Base-by-base conservation (phyloP, 2,797 vertebrate species). In the Hydrocynus forskahlii region DNA sequence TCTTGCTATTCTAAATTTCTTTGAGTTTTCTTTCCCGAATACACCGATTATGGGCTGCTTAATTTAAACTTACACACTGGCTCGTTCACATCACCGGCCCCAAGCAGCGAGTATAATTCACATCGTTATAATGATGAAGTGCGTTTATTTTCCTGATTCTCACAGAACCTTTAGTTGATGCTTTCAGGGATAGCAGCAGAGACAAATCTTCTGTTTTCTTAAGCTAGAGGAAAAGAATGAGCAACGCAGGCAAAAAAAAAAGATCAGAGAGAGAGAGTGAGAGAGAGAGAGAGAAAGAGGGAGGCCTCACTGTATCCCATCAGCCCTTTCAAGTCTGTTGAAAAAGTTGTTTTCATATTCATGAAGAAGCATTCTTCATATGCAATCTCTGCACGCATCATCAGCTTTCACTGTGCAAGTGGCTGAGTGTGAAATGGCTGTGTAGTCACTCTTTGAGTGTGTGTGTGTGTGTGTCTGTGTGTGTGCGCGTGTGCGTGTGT, bases 221-320 rank as follows among this genome's bases (percentile, higher is more conserved):
- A 90, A 92, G 88, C 88, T 82, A 85, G 89, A 92, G 92, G 40
- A 90, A 89, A 90, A 92, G 90, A 89, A 92, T 87, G 86, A 88
- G 87, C 85, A 84, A 82, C 81, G 89, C 87, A 86, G 92, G 90
- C 89, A 91, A 90, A 86, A 88, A 91, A 91, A 43, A 59, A 88
- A 89, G 91, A 92, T 90, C 89, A 91, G 91, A 86, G 90, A 89
- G 89, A 80, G 62, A 73, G 45, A 91, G 88, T 87, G 90, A 89
- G 89, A 75, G 57, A 62, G 89, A 90, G 91, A 92, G 89, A 88
- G 38, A 75, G 52, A 29, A 52, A 68, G 70, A 66, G 75, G 70
- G 63, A 79, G 64, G 69, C 59, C 67, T 81, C 69, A 78, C 78
- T 79, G 76, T 84, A 74, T 76, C 64, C 83, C 70, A 84, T 88